These are phyloP conservation scores for Thelaira solivaga DNA, from an alignment of 2,888 invertebrate genomes.

Conservation along the genomic window DNA sequence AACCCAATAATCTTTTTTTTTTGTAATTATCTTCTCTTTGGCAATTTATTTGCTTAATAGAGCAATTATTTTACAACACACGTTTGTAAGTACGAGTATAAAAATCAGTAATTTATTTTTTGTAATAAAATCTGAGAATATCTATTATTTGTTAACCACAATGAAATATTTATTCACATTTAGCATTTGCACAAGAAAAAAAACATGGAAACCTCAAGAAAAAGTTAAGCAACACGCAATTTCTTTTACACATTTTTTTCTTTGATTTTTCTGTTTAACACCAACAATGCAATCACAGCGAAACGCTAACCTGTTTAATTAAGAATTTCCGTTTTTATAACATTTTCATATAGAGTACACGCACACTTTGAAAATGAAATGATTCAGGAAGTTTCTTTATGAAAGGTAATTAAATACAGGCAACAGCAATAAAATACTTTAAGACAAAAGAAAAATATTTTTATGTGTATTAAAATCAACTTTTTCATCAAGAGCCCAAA, in stretches of 20 bases:
- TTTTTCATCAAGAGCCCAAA: no score
- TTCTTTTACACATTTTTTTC: neutral
- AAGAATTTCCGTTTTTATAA: neutral
- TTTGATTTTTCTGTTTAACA: neutral
- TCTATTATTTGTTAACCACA: neutral
- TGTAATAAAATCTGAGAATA: no score
- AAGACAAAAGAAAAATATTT: neutral
- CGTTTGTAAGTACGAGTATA: no score
- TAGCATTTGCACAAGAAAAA: neutral
- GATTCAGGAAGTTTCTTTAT: constrained; percentile 1
- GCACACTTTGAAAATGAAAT: neutral
- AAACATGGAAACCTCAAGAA: neutral
- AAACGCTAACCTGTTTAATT: constrained; percentile 16
- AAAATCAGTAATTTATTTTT: no score
- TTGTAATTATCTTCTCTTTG: no score
- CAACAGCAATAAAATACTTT: neutral
- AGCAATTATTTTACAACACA: no score
- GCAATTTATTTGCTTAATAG: no score
- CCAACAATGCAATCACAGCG: neutral
- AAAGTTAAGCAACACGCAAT: neutral
- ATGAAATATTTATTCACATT: neutral
- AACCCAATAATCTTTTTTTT: no score
- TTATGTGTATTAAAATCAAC: neutral
- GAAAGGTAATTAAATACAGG: neutral
- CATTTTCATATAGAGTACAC: neutral